A percentile compares a stretch with the other conserved stretches of the same genome.
These are phyloP conservation scores for cattle (Bos taurus) DNA, from an alignment of 2,113 vertebrate species.

Conservation along the genomic window DNA sequence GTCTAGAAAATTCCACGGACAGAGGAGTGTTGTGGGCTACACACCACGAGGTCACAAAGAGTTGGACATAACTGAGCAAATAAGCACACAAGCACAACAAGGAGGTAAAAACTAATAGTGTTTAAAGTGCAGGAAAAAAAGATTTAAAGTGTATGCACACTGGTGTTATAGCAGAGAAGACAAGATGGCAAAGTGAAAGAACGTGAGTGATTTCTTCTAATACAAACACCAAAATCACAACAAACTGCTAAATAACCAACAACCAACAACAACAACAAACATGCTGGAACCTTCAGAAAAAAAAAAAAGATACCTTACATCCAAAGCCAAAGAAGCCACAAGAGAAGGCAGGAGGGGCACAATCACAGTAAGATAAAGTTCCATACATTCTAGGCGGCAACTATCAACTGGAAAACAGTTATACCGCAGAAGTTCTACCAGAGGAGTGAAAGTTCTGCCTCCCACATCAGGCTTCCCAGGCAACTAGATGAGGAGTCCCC, in stretches of 20 bases:
- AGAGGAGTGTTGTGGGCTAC: neutral
- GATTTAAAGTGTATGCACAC: neutral
- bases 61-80: neutral
- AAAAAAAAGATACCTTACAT: neutral
- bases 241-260: neutral
- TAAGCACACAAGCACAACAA: neutral
- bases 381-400: neutral
- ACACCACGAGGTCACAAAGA: neutral
- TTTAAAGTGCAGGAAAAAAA: neutral
- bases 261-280: neutral
- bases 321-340: neutral
- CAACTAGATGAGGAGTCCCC: neutral
- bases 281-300: neutral
- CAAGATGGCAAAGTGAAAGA: neutral
- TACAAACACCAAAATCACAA: neutral
- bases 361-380: neutral
- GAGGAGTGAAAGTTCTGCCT: neutral
- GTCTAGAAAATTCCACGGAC: neutral
- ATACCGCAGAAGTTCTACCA: neutral
- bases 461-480: neutral
- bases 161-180: neutral
- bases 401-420: neutral
- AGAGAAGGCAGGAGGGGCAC: neutral
- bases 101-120: neutral
- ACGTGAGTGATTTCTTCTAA: neutral